Evolutionary conservation across 2,797 vertebrate genomes (phyloP).

Genomic region (Crocodylus rhombifer): DNA sequence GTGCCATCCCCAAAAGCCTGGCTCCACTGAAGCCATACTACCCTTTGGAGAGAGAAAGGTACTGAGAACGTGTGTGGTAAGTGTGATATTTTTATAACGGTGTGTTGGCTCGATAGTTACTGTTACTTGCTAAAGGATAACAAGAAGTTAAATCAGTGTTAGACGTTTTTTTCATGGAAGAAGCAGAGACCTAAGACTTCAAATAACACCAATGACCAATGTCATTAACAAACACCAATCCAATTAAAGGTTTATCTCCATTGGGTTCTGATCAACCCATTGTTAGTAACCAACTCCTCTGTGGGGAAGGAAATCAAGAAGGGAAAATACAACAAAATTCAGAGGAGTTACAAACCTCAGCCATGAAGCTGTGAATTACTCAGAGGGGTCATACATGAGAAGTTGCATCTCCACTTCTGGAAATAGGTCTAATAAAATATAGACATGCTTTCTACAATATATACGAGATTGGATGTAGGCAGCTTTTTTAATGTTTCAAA

Average conservation of each 20-base stretch:
- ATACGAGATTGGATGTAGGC: accelerated
- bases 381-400: too few relatives aligned
- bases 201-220: background rate
- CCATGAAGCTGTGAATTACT: background rate
- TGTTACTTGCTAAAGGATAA: background rate
- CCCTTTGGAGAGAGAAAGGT: background rate
- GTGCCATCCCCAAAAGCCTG: background rate
- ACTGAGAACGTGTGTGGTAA: background rate
- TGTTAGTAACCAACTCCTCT: background rate
- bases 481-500: background rate
- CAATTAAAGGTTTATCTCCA: background rate
- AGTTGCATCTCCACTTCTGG: background rate
- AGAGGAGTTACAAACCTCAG: background rate
- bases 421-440: background rate
- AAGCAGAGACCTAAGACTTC: background rate
- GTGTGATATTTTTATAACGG: background rate
- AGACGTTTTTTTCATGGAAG: background rate
- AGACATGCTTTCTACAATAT: background rate
- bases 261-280: background rate
- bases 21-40: too few relatives aligned
- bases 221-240: background rate
- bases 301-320: background rate
- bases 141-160: background rate
- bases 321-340: background rate
- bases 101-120: background rate